Evolutionary conservation across 2,888 invertebrate genomes (phyloP).

Genomic region (Malachius bipustulatus): DNA sequence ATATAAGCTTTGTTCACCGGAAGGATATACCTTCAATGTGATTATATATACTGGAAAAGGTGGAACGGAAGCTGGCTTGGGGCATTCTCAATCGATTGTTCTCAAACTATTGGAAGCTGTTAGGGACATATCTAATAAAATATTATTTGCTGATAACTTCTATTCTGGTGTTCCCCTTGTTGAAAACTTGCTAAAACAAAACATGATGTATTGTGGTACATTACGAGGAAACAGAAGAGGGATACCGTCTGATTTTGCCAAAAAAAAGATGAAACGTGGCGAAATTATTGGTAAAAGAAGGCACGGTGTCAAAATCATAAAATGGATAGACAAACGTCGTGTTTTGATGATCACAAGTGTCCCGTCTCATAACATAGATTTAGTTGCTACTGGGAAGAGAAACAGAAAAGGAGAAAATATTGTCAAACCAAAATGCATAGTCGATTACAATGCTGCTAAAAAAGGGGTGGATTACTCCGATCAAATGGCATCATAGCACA

Average conservation of each 20-base stretch:
- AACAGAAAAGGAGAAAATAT: conserved; percentile 4
- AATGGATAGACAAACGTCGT: conserved; percentile 5
- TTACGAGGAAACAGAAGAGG: background rate
- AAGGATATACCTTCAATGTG: conserved; percentile 5
- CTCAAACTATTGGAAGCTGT: conserved; percentile 4
- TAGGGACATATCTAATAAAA: background rate
- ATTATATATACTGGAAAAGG: conserved; percentile 4
- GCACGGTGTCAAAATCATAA: background rate
- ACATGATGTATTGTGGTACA: conserved; percentile 6
- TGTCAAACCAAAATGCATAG: conserved; percentile 5
- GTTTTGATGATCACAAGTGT: conserved; percentile 5
- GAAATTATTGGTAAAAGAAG: background rate
- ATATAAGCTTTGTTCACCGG: background rate
- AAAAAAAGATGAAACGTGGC: background rate
- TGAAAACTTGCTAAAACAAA: background rate
- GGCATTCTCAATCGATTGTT: conserved; percentile 7
- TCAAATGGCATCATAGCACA: background rate
- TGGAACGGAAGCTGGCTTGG: background rate
- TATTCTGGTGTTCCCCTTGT: background rate
- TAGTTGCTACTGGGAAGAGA: background rate
- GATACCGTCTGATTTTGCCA: background rate
- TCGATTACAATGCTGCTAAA: background rate
- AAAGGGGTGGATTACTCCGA: conserved; percentile 1
- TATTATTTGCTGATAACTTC: conserved; percentile 5
- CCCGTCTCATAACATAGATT: background rate